Evolutionary conservation across 2,113 vertebrate genomes (phyloP), one percentile per base, ranked within the genome.

Genomic region (Protobothrops flavoviridis): DNA sequence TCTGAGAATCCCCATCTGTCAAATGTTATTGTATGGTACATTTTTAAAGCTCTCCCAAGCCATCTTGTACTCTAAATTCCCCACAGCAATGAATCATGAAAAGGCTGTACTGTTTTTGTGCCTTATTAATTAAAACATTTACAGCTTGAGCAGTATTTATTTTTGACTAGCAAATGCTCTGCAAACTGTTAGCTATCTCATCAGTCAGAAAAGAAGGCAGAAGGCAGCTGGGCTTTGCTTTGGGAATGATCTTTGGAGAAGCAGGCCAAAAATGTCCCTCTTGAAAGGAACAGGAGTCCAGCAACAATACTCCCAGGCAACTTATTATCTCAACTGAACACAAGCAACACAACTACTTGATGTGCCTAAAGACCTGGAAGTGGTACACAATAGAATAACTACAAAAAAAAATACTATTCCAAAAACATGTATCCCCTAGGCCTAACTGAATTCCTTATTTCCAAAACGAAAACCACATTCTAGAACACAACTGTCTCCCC

Each of bases 1-100:
- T 94, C 86, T 81, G 91, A 95, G 88, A 95, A 96, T 89, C 89
- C 17, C 93, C 90, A 43, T 88, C 94, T 93, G 59, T 94, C 93
- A 96, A 95, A 95, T 64, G 26, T 48, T 93, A n/a, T 81, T 91
- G 12, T 93, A 1, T 90, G 95, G 91, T 92, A 87, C 53, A 87
- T 94, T 88, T 45, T 93, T 45, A 55, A 5, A 93, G 39, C 56
- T 93, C 5, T 85, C 85, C 90, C 89, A 43, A 94, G 93, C 69
- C 88, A 96, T 86, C 93, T 94, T 93, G 94, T 95, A 33, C 93
- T 61, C 53, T 20, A 3, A 85, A 57, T 29, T 59, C 94, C 53
- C 55, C 81, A 11, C 48, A 91, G 56, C 90, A 86, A 23, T 56
- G 17, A 90, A 95, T 93, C 53, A 91, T 45, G 56, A 95, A 95